Percentiles rank a stretch among this genome's conserved stretches.
Evolutionary conservation across 2,113 vertebrate species (phyloP).

Genomic region (Coryphaenoides rupestris): DNA sequence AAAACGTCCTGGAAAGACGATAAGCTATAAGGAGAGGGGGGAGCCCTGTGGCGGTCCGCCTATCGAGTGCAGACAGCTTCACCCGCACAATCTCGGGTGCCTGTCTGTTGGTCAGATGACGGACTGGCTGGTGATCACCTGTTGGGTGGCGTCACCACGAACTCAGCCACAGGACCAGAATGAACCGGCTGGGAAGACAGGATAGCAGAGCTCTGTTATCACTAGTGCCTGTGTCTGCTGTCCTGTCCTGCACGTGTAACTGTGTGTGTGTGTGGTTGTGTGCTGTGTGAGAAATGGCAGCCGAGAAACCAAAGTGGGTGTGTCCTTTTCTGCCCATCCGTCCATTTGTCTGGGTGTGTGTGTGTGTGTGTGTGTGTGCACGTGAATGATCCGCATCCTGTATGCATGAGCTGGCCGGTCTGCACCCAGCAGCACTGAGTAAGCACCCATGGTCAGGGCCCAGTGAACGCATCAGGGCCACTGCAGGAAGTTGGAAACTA

Average conservation of each 20-base stretch:
- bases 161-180: constrained; percentile 63
- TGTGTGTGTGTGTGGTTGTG: constrained; percentile 12
- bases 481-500: constrained; percentile 45
- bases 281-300: no score
- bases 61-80: no score
- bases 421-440: constrained; percentile 50
- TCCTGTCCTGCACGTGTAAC: no score
- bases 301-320: constrained; percentile 42
- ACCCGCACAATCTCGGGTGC: no score
- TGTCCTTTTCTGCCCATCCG: constrained; percentile 36
- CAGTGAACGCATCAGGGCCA: constrained; percentile 28
- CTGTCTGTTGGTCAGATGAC: constrained; percentile 35
- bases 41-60: no score
- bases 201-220: constrained; percentile 60
- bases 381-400: constrained; percentile 38
- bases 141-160: constrained; percentile 47
- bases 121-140: no score
- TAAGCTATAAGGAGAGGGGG: no score
- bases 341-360: constrained; percentile 38
- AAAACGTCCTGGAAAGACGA: no score
- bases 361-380: constrained; percentile 9
- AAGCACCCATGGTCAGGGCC: constrained; percentile 51
- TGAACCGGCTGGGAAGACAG: constrained; percentile 59
- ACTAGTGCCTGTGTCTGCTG: no score
- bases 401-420: constrained; percentile 70